phyloP scores from a whole-genome alignment of 2,113 vertebrate species.

The Campylomormyrus numenius region DNA sequence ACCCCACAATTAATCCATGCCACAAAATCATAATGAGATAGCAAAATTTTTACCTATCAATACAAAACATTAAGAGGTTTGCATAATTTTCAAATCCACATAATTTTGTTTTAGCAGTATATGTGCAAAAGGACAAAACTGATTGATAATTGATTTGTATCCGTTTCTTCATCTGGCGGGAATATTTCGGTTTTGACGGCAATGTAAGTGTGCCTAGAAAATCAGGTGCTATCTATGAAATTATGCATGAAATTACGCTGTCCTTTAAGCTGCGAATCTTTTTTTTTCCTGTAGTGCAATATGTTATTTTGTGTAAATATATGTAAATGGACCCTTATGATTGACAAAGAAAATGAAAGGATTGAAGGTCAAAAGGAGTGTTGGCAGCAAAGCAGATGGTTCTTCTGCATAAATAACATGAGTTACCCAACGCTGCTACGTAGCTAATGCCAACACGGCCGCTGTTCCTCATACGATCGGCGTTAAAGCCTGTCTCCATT shows the following conservation, averaged over 20 bases:
- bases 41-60: background rate
- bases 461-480: background rate
- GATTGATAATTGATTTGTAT: background rate
- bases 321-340: conserved; percentile 8
- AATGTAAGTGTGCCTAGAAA: background rate
- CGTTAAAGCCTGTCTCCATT: background rate
- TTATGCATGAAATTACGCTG: conserved; percentile 15
- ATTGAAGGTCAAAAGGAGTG: conserved; percentile 14
- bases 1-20: background rate
- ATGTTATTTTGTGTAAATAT: conserved; percentile 21
- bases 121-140: background rate
- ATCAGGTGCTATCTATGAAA: conserved; percentile 4
- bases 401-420: conserved; percentile 6
- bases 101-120: background rate
- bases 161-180: background rate
- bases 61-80: background rate
- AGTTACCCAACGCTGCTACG: background rate
- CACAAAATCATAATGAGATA: background rate
- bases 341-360: conserved; percentile 18
- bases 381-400: conserved; percentile 19
- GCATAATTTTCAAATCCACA: background rate
- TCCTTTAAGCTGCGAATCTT: conserved; percentile 1
- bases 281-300: background rate
- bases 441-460: background rate
- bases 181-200: background rate